These are phyloP conservation scores for Hirundichthys speculiger DNA, from an alignment of 2,113 vertebrate genomes.

Conservation along the genomic window DNA sequence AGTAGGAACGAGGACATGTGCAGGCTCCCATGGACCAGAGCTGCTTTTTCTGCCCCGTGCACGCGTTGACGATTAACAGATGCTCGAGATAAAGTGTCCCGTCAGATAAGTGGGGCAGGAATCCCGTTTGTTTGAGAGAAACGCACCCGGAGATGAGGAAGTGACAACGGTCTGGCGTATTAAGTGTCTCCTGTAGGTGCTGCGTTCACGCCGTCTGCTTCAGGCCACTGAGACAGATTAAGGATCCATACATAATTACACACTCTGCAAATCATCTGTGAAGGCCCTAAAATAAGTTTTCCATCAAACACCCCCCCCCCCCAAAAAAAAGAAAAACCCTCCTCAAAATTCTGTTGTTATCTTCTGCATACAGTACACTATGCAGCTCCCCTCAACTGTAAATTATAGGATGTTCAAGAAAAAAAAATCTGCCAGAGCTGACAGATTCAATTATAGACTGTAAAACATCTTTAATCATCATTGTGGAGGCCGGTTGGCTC, in stretches of 20 bases:
- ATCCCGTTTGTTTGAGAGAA: not conserved
- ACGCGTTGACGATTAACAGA: slow-evolving; percentile 39
- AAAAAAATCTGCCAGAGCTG: not conserved
- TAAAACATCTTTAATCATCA: slow-evolving; percentile 21
- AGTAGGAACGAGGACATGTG: slow-evolving; percentile 37
- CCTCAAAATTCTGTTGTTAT: too few species aligned
- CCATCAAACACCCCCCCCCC: too few species aligned
- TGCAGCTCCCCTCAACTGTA: too few species aligned
- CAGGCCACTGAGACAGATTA: not conserved
- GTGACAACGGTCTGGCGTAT: not conserved
- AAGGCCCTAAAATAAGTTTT: slow-evolving; percentile 30
- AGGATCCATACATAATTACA: slow-evolving; percentile 50
- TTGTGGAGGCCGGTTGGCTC: slow-evolving; percentile 29
- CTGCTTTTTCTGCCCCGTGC: slow-evolving; percentile 13
- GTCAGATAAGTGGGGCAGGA: not conserved
- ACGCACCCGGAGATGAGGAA: not conserved
- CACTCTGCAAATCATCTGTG: slow-evolving; percentile 39
- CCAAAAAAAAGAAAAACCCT: too few species aligned
- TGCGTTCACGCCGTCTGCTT: too few species aligned
- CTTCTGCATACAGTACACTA: too few species aligned
- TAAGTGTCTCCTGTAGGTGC: not conserved
- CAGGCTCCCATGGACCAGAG: slow-evolving; percentile 10
- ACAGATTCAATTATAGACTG: slow-evolving; percentile 36
- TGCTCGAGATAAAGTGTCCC: not conserved
- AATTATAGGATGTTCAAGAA: too few species aligned